Evolutionary conservation across 1,140 invertebrate species (phyloP).

Genomic region (Luehdorfia chinensis): DNA sequence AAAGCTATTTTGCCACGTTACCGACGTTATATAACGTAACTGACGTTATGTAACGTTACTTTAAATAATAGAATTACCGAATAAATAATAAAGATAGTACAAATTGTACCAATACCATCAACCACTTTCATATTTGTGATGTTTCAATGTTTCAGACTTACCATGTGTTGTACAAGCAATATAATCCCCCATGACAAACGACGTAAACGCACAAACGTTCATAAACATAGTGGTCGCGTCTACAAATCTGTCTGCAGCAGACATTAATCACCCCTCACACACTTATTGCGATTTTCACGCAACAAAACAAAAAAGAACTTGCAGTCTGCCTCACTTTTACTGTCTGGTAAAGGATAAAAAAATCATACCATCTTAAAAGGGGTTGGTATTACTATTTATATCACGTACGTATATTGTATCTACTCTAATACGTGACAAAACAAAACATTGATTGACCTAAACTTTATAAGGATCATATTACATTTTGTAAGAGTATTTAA

Average conservation of each 20-base stretch:
- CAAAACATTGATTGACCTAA: no score
- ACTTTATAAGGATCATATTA: no score
- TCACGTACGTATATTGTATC: no score
- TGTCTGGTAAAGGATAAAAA: constrained; percentile 5
- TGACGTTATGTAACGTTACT: no score
- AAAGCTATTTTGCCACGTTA: no score
- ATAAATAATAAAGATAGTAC: no score
- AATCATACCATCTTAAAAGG: constrained; percentile 9
- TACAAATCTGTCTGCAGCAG: constrained; percentile 25
- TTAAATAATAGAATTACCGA: no score
- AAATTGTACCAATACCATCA: no score
- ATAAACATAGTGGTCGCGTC: constrained; percentile 40
- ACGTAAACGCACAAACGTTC: constrained; percentile 24
- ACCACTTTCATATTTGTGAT: constrained; percentile 12
- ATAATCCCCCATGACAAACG: constrained; percentile 21
- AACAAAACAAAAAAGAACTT: constrained; percentile 12
- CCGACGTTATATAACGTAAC: no score
- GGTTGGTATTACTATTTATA: no score
- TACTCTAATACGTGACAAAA: no score
- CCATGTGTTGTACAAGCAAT: constrained; percentile 5
- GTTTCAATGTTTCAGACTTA: constrained; percentile 2
- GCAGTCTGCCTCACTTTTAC: constrained; percentile 2
- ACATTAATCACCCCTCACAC: constrained; percentile 41
- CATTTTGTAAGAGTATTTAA: no score
- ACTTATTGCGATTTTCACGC: constrained; percentile 16